phyloP scores from a whole-genome alignment of 2,113 vertebrate genomes.

The Corythoichthys haematopterus region DNA sequence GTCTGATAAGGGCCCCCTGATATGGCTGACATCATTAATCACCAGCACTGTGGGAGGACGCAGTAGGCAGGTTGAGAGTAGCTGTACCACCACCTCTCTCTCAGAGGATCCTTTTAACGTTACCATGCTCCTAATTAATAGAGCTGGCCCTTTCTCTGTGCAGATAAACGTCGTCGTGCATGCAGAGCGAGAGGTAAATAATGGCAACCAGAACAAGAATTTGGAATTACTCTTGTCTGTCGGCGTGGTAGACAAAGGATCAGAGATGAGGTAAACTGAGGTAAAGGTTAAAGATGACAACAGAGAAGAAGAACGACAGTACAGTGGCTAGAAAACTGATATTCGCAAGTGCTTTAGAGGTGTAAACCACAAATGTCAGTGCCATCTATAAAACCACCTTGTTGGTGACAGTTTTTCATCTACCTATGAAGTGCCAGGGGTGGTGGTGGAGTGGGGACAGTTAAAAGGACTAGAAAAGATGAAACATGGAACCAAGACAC shows the following conservation, averaged over 20 bases:
- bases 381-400: conserved; percentile 27
- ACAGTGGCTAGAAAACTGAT: conserved; percentile 30
- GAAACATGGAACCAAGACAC: conserved; percentile 17
- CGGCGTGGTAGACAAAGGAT: neutral
- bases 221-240: conserved; percentile 17
- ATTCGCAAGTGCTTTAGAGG: conserved; percentile 23
- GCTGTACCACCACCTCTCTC: conserved; percentile 38
- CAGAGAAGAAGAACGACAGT: neutral
- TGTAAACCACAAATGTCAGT: conserved; percentile 49
- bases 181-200: conserved; percentile 30
- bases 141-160: conserved; percentile 23
- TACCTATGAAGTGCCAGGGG: conserved; percentile 7
- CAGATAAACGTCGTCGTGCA: conserved; percentile 31
- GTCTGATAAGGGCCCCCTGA: conserved; percentile 61
- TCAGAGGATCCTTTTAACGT: conserved; percentile 41
- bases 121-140: conserved; percentile 45
- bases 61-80: conserved; percentile 46
- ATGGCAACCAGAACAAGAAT: conserved; percentile 6
- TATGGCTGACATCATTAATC: conserved; percentile 64
- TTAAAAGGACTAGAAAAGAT: conserved; percentile 22
- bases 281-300: conserved; percentile 2
- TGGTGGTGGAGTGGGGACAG: neutral
- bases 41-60: conserved; percentile 55
- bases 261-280: conserved; percentile 7
- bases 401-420: conserved; percentile 34